Base-by-base conservation (phyloP, 2,888 invertebrate genomes). In the Tipula helvola region DNA sequence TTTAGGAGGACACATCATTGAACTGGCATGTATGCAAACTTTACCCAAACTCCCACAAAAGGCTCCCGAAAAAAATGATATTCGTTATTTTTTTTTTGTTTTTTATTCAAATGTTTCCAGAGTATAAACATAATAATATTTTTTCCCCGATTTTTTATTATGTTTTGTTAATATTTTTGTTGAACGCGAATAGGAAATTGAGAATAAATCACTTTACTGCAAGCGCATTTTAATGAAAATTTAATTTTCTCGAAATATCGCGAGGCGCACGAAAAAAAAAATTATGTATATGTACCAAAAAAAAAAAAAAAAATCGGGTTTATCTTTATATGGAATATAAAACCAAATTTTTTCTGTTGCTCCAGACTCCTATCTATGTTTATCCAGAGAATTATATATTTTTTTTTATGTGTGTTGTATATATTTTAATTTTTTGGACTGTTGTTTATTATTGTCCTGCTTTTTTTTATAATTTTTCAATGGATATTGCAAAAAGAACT, bases 171-270 rank as follows among this genome's bases (percentile, higher is more conserved):
- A 71, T 71, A 71, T 71, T 71, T 71, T 71, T 71, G 28, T 28
- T 71, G 71, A 71, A 71, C 71, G 71, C 28, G 84, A 84, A 41
- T 84, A 84, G 84, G 84, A 84, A 16, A 84, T 84, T 84, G 84
- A 84, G 84, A 84, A 84, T 84, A 84, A 84, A 84, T 84, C 84
- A 84, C 41, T 84, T 36, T 36, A 84, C 41, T 84, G 84, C 84
- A 84, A 84, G 84, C 84, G 84, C 84, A 84, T 84, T 84, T 84
- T 84, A 84, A 84, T 84, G 84, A 84, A 84, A 84, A 84, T 84
- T 84, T 84, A 84, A 84, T 84, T 84, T 84, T 84, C 84, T 84
- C 84, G 16, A 84, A 84, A 84, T 39, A 84, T 39, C n/a, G 41
- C 84, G 36, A 71, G 71, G 71, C 71, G 28, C 71, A 71, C 71